Evolutionary conservation across 1,140 invertebrate species (phyloP).

Genomic region (Eumaeus atala): DNA sequence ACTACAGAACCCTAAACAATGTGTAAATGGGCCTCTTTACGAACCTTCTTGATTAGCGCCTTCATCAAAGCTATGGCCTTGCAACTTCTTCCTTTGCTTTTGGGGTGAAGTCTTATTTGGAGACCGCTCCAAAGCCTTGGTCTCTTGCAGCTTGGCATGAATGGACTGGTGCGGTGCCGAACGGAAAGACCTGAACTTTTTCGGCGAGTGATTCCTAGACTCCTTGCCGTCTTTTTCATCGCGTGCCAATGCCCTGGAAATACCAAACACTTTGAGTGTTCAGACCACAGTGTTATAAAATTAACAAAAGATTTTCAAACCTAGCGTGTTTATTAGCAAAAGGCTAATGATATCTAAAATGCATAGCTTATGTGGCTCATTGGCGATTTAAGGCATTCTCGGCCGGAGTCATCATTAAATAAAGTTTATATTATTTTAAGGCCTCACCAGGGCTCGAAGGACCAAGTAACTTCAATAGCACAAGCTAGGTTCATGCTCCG

Average conservation of each 20-base stretch:
- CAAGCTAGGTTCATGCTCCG: no score
- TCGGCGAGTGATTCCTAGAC: constrained; percentile 80
- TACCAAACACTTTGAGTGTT: neutral
- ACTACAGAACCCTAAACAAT: no score
- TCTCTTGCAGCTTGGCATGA: constrained; percentile 70
- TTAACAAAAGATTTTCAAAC: constrained; percentile 2
- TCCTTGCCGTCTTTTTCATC: constrained; percentile 92
- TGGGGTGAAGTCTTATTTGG: constrained; percentile 69
- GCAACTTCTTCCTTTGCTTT: constrained; percentile 70
- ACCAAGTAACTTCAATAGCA: constrained; percentile 15
- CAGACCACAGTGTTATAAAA: neutral
- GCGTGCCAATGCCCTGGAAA: constrained; percentile 82
- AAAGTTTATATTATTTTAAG: constrained; percentile 44
- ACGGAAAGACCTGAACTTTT: constrained; percentile 75
- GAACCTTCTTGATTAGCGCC: constrained; percentile 61
- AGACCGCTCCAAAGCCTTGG: constrained; percentile 59
- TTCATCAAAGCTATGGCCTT: constrained; percentile 69
- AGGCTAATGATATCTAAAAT: constrained; percentile 47
- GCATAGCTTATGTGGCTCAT: constrained; percentile 36
- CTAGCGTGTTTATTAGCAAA: constrained; percentile 17
- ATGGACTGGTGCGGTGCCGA: constrained; percentile 72
- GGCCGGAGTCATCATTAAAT: constrained; percentile 52
- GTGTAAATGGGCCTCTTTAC: no score
- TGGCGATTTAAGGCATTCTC: constrained; percentile 55
- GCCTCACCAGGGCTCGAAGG: constrained; percentile 33